Conservation (phyloP, 2,113 vertebrate genomes). For the Macaca fascicularis region DNA sequence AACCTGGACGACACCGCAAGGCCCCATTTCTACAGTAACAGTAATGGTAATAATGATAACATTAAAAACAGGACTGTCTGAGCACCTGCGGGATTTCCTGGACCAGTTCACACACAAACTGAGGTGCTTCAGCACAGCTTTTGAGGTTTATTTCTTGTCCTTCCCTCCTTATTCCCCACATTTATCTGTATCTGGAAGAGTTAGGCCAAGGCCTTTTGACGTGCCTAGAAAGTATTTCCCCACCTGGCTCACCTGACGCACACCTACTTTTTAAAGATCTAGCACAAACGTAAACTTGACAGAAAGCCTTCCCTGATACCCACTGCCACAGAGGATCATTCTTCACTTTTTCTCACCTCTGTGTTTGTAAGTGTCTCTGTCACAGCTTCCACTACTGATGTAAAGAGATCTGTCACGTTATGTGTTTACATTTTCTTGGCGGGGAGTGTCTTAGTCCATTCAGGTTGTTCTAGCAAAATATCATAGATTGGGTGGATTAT, state of each 20-base stretch:
- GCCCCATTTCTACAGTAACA: too few relatives aligned
- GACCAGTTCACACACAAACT: neutral
- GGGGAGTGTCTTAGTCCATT: neutral
- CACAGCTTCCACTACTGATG: neutral
- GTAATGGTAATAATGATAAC: too few relatives aligned
- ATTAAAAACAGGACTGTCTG: neutral
- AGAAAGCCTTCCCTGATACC: neutral
- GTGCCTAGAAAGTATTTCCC: neutral
- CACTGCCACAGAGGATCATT: neutral
- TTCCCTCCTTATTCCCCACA: neutral
- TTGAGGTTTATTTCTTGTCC: neutral
- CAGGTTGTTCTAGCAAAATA: neutral
- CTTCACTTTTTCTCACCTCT: neutral
- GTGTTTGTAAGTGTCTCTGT: neutral
- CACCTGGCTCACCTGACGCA: neutral
- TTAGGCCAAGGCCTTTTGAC: neutral
- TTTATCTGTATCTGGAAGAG: neutral
- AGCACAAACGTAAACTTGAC: neutral
- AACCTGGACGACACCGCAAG: too few relatives aligned
- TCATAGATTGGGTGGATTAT: neutral
- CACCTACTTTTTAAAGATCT: neutral
- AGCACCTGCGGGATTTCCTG: neutral
- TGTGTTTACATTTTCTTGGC: neutral
- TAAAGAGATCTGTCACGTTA: neutral
- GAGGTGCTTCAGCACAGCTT: neutral